phyloP scores from a whole-genome alignment of 2,113 vertebrate species.

The Clarias batrachus region DNA sequence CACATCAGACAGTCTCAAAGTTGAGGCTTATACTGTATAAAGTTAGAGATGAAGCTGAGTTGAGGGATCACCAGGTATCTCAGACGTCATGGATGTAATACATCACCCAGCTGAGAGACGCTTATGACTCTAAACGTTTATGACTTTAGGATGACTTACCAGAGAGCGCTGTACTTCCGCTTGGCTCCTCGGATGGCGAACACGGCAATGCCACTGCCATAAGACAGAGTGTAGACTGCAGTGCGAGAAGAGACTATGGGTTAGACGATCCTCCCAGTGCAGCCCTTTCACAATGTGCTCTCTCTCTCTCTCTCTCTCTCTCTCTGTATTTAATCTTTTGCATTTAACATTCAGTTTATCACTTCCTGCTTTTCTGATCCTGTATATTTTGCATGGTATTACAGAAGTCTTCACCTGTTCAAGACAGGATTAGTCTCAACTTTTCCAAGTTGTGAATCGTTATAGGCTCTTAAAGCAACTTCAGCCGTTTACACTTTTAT shows the following conservation, averaged over 20 bases:
- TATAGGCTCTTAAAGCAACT: background rate
- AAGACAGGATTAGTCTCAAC: background rate
- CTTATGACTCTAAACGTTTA: background rate
- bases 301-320: background rate
- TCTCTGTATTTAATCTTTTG: background rate
- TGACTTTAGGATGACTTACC: constrained; percentile 38
- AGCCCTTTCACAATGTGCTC: background rate
- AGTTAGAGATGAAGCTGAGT: background rate
- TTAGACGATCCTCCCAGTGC: background rate
- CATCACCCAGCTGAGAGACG: background rate
- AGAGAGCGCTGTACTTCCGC: constrained; percentile 61
- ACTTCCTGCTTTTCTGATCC: background rate
- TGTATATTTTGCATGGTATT: background rate
- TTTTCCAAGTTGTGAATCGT: background rate
- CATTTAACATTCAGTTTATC: background rate
- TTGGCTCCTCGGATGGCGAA: constrained; percentile 64
- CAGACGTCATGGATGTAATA: background rate
- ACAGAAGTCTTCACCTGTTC: background rate
- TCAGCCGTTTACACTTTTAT: background rate
- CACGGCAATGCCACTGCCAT: constrained; percentile 62
- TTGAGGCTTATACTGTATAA: background rate
- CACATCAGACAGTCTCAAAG: background rate
- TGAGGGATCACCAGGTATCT: background rate
- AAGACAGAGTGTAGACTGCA: constrained; percentile 66
- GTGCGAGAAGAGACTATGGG: constrained; percentile 8